These are phyloP conservation scores for Nomia melanderi DNA, from an alignment of 1,140 invertebrate species.

Conservation along the genomic window DNA sequence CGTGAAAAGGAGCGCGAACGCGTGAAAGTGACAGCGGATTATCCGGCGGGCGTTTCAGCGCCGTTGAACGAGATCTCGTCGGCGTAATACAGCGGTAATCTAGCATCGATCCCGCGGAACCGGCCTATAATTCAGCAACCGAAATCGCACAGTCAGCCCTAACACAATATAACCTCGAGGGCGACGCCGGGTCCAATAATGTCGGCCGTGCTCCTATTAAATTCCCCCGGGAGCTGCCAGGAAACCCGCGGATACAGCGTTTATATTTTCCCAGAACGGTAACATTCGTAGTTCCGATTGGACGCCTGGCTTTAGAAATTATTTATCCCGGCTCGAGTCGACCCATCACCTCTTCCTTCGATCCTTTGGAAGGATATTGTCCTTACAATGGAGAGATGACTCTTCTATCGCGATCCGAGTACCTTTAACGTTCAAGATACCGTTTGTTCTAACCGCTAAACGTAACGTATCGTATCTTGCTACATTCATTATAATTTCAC, in stretches of 20 bases:
- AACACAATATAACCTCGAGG: constrained; percentile 11
- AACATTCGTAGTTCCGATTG: constrained; percentile 14
- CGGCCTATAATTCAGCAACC: constrained; percentile 19
- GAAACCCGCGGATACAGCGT: constrained; percentile 32
- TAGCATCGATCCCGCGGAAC: constrained; percentile 11
- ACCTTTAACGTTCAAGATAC: too few relatives aligned
- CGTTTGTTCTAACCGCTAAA: too few relatives aligned
- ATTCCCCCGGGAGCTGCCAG: not conserved
- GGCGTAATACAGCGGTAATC: constrained; percentile 1
- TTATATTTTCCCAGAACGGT: constrained; percentile 24
- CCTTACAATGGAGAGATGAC: too few relatives aligned
- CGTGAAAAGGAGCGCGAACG: not conserved
- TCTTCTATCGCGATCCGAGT: too few relatives aligned
- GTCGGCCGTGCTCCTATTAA: not conserved
- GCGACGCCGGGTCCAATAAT: not conserved
- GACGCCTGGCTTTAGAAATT: not conserved
- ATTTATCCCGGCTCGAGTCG: constrained; percentile 24
- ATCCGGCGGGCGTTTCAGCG: not conserved
- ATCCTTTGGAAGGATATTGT: too few relatives aligned
- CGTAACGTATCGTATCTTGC: too few relatives aligned
- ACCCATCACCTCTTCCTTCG: too few relatives aligned
- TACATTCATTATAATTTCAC: not conserved
- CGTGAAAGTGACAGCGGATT: constrained; percentile 17
- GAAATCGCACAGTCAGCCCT: constrained; percentile 33
- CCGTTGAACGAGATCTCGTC: constrained; percentile 3